Evolutionary conservation across 2,797 vertebrate genomes (phyloP), one percentile per base, ranked within the genome.

Genomic region (Gymnopithys bicolor): DNA sequence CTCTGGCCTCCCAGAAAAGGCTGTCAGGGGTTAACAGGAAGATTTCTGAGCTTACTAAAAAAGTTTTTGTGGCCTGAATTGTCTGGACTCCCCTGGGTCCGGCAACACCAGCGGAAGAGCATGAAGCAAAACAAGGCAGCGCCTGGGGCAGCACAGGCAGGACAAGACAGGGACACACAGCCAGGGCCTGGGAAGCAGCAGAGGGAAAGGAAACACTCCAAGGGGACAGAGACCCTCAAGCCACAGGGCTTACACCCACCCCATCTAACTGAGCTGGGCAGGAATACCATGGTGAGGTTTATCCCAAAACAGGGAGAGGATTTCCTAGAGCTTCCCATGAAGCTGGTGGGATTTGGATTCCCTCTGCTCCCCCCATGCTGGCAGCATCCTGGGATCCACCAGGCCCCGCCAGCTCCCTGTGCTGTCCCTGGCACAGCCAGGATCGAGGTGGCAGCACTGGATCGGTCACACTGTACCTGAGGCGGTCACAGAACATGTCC

Each of bases 401-500:
- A 3, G 39, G n/a, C 25, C 66, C n/a, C 0, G 1, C 27, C 6
- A 1, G 60, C 11, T 77, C 48, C 89, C 2, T 0, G 39, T 11
- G 25, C 23, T 4, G 28, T 33, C 62, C 12, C 0, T 0, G 1
- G 64, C 10, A 76, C 35, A 19, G 30, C 45, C 74, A 8, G 58
- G 30, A 45, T 28, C 5, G 2, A 25, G 37, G 39, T 1, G 2
- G 84, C 56, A 52, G 67, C 1, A 10, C 52, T 84, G 48, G 59
- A 48, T 67, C 8, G 13, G 2, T 62, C 46, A 39, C 71, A 13
- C 28, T 4, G 24, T 98, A 98, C 99, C 99, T 99, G 83, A 99
- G 98, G 55, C 98, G 98, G 96, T 99, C 98, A 93, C 98, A 99
- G 96, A 99, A 99, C 99, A 99, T 99, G 97, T 99, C 99, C 99